Base-by-base conservation (phyloP, 2,113 vertebrate species). In the Himantopus leucocephalus region DNA sequence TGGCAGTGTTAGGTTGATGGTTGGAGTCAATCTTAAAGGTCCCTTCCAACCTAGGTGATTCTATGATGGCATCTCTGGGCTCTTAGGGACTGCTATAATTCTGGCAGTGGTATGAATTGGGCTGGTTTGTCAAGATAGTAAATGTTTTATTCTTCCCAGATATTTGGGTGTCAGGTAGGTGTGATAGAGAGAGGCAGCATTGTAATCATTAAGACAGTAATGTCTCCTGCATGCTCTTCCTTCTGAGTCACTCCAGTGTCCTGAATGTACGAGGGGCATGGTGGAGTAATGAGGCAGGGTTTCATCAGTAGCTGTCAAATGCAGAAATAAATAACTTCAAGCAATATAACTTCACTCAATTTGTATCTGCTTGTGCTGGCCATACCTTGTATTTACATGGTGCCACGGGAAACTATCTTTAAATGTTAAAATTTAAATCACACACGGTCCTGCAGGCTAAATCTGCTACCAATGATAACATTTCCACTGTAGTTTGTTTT, bases 381-480 rank as follows among this genome's bases (percentile, higher is more conserved):
- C 71, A 43, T 88, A 59, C 85, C 63, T 90, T 35, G 8, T 73
- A 45, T 88, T 96, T 90, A 88, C 20, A 27, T 9, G 45, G 62
- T 83, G 56, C 45, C 32, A 52, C 3, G 2, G 71, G 71, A 85
- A 94, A 70, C 35, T 78, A 26, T 52, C 91, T 83, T 85, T 72
- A 93, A 90, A 88, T 45, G 81, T 85, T 92, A 92, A 90, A 48
- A 60, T 85, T 88, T 82, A 94, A 94, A 97, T 56, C 35, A 34
- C n/a, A 24, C 45, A 34, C 2, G 18, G 62, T 94, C 73, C 96
- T 92, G 70, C 48, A 50, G 92, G 92, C 88, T 93, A 68, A 94
- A 93, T 70, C 85, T 96, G 96, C 85, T 95, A 90, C 74, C 22
- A 24, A 24, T 26, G 92, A 95, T 96, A 97, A 93, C 87, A 45